phyloP scores from a whole-genome alignment of 2,797 vertebrate species.

The Tarsius wallacei region DNA sequence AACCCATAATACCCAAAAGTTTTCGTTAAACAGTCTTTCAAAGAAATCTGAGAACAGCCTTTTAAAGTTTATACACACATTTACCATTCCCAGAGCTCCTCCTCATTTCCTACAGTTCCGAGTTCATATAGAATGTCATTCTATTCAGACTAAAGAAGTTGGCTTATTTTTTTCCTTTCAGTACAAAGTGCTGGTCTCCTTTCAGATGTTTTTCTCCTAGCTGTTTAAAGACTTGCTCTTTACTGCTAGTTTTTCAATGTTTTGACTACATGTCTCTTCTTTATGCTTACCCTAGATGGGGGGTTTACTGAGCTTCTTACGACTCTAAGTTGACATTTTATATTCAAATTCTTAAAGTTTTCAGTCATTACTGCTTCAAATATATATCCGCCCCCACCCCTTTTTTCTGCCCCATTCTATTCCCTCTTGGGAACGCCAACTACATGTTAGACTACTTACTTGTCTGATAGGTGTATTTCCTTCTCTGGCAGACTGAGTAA shows the following conservation, averaged over 20 bases:
- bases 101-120: background rate
- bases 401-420: background rate
- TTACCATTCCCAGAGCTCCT: background rate
- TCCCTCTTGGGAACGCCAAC: background rate
- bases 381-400: background rate
- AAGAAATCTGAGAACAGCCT: background rate
- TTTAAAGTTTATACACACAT: background rate
- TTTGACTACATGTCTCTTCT: background rate
- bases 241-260: slow-evolving; percentile 22
- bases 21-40: background rate
- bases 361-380: background rate
- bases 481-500: background rate
- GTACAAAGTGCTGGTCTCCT: background rate
- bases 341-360: background rate
- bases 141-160: background rate
- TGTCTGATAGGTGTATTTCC: background rate
- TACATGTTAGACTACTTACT: background rate
- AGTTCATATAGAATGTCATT: background rate
- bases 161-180: background rate
- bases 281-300: background rate
- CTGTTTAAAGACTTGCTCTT: background rate
- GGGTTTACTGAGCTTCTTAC: background rate
- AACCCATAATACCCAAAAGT: background rate
- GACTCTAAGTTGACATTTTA: background rate
- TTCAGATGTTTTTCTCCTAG: background rate